These are phyloP conservation scores for Malurus melanocephalus DNA, from an alignment of 2,113 vertebrate species.

Conservation along the genomic window DNA sequence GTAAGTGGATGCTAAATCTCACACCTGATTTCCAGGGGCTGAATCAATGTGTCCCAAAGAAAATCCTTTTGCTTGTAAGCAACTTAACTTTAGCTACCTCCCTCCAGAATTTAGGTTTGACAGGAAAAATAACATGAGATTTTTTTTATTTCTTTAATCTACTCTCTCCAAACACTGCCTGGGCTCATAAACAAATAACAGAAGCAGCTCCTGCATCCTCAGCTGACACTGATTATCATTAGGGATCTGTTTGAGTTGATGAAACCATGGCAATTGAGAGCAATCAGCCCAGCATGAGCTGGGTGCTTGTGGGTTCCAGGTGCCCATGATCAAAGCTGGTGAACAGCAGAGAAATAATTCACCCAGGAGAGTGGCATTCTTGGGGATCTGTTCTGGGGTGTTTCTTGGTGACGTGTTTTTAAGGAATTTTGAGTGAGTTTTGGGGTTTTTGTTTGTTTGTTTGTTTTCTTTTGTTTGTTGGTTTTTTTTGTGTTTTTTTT, in stretches of 20 bases:
- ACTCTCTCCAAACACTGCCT: neutral
- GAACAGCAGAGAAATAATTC: neutral
- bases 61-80: conserved; percentile 33
- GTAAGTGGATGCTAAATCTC: conserved; percentile 37
- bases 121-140: neutral
- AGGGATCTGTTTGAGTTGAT: neutral
- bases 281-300: neutral
- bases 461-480: too few relatives aligned
- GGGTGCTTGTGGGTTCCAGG: neutral
- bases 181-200: neutral
- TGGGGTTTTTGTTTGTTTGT: too few relatives aligned
- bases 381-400: accelerated
- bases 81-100: neutral
- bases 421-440: neutral
- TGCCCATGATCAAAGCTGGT: neutral
- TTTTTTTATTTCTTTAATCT: neutral
- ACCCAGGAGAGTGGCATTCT: accelerated
- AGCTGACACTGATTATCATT: neutral
- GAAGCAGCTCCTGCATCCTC: neutral
- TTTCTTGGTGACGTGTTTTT: accelerated
- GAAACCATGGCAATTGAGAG: neutral
- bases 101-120: neutral
- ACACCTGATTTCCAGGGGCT: conserved; percentile 35
- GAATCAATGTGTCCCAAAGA: neutral
- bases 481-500: too few relatives aligned